A percentile compares a stretch with the other conserved stretches of the same genome.
phyloP scores from a whole-genome alignment of 2,888 invertebrate genomes.

The Pyrochroa serraticornis region DNA sequence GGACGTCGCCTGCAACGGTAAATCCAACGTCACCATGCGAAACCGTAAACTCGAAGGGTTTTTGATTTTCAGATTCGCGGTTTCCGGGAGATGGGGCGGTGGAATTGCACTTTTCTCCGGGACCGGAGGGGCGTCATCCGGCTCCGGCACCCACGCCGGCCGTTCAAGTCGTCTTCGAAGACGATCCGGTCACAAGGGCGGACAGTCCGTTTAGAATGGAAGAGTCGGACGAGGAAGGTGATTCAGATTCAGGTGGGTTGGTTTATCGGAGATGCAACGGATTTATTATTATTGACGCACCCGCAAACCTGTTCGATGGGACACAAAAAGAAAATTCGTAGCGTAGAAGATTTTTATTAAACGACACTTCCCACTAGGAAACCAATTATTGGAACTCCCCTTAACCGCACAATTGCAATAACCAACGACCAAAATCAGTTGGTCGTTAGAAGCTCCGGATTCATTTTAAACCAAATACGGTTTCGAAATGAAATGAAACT shows the following conservation, averaged over 20 bases:
- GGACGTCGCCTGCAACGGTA: constrained; percentile 84
- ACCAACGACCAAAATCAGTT: too few species aligned
- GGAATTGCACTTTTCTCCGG: constrained; percentile 78
- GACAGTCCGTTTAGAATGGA: constrained; percentile 77
- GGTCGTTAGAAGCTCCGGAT: too few species aligned
- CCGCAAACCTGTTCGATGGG: too few species aligned
- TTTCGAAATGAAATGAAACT: too few species aligned
- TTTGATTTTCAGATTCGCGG: constrained; percentile 67
- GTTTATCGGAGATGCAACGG: background rate
- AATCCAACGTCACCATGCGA: constrained; percentile 34
- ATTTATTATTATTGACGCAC: background rate
- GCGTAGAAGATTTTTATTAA: too few species aligned
- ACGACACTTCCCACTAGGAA: too few species aligned
- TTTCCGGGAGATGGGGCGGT: constrained; percentile 87
- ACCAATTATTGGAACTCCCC: too few species aligned
- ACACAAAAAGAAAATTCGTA: too few species aligned
- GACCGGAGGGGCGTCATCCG: constrained; percentile 59
- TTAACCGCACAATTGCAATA: too few species aligned
- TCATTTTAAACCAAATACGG: too few species aligned
- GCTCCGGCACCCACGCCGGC: constrained; percentile 73
- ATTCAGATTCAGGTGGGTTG: constrained; percentile 55
- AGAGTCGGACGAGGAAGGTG: constrained; percentile 56
- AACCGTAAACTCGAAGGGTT: background rate
- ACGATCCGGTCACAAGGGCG: constrained; percentile 76
- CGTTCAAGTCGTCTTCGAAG: constrained; percentile 70